phyloP scores from a whole-genome alignment of 2,113 vertebrate genomes.

The Microcebus lehilahytsara region DNA sequence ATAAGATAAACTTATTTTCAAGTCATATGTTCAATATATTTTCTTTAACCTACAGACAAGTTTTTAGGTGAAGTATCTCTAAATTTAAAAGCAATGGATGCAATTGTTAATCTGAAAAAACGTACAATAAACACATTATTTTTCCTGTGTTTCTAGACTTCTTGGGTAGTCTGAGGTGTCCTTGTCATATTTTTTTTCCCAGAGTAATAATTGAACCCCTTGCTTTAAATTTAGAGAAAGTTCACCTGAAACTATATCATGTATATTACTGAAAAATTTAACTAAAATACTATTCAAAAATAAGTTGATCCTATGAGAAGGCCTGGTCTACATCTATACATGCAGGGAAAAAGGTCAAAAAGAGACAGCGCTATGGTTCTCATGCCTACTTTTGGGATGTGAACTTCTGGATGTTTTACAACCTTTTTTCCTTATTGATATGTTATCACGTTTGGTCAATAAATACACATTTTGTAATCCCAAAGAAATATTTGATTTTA shows the following conservation, averaged over 20 bases:
- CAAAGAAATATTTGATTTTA: not conserved
- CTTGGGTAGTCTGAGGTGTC: not conserved
- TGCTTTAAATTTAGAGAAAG: not conserved
- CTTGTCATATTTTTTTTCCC: not conserved
- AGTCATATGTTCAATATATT: not conserved
- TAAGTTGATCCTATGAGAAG: not conserved
- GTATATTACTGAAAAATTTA: not conserved
- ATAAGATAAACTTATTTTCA: not conserved
- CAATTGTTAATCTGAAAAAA: not conserved
- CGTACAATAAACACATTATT: not conserved
- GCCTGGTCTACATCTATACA: too few species aligned
- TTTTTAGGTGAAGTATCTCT: not conserved
- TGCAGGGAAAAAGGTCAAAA: not conserved
- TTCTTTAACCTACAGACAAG: not conserved
- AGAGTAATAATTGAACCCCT: not conserved
- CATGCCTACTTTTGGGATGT: not conserved
- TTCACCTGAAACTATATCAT: not conserved
- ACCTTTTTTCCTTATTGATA: not conserved
- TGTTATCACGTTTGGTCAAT: not conserved
- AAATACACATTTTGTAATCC: not conserved
- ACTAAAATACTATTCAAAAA: not conserved
- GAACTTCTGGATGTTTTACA: too few species aligned
- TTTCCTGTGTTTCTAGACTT: not conserved
- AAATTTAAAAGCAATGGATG: not conserved
- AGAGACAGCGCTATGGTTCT: accelerated